A percentile compares a stretch with the other conserved stretches of the same genome.
Evolutionary conservation across 2,888 invertebrate species (phyloP).

Genomic region (Yponomeuta cagnagella): DNA sequence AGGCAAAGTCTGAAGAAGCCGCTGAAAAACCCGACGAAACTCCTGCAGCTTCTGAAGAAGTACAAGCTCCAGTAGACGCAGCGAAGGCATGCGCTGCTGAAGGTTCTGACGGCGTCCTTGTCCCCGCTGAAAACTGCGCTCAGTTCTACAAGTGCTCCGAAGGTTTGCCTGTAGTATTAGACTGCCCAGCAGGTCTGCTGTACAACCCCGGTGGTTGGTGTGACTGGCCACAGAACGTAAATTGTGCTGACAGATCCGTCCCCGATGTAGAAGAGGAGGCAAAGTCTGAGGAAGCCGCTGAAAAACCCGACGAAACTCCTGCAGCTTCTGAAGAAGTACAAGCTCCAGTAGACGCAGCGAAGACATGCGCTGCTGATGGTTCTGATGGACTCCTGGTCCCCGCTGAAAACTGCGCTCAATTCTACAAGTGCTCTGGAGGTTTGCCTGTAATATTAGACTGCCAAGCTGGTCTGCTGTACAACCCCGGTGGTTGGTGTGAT

Average conservation of each 20-base stretch:
- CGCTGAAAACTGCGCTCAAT: constrained; percentile 75
- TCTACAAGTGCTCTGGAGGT: constrained; percentile 79
- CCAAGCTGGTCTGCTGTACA: background rate
- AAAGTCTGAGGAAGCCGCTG: background rate
- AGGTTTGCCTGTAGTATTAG: constrained; percentile 66
- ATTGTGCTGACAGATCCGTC: constrained; percentile 48
- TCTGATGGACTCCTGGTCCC: constrained; percentile 68
- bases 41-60: background rate
- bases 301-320: background rate
- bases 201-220: constrained; percentile 69
- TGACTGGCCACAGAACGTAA: constrained; percentile 73
- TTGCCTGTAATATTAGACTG: background rate
- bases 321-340: background rate
- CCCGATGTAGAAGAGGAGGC: background rate
- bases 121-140: constrained; percentile 71
- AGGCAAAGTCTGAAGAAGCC: background rate
- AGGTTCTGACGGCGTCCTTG: constrained; percentile 63
- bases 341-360: constrained; percentile 39
- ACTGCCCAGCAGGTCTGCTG: constrained; percentile 66
- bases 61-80: background rate
- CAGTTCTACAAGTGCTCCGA: constrained; percentile 80
- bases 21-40: background rate
- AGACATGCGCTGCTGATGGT: constrained; percentile 57
- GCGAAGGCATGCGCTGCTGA: constrained; percentile 65
- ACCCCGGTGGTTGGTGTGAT: constrained; percentile 57